Base-by-base conservation (phyloP, 53 echinoderm and acorn worm genomes). In the Arbacia lixula region DNA sequence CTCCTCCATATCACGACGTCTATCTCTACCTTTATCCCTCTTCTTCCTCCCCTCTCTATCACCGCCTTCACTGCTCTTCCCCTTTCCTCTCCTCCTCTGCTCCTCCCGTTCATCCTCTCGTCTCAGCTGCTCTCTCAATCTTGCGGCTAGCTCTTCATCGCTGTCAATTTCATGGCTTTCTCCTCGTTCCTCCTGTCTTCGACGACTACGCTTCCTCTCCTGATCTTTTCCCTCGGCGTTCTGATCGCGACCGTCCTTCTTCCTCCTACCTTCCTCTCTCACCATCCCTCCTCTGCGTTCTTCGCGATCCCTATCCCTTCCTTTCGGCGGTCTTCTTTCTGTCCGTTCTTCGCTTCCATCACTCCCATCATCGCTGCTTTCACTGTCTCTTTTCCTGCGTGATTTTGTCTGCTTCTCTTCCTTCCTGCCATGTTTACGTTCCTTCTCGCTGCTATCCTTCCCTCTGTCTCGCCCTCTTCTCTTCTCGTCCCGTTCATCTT, bases 91-190 rank as follows among this genome's bases (percentile, higher is more conserved):
- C 1, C 36, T 63, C 36, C 17, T 22, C 26, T 26, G 36, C 40
- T 85, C 64, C 55, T 63, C 53, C 51, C 76, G 33, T 52, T 55
- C 64, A 30, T 63, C 64, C 22, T 73, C 84, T 17, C 26, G 73
- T 12, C 56, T 46, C 26, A 57, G 14, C 28, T 84, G 43, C 53
- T 52, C 41, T 63, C 73, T 72, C 32, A 62, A 26, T 16, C 71
- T 21, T 39, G 36, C 36, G 12, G 65, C 75, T 60, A 65, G 32
- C 50, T 84, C 72, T 57, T 88, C 89, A 55, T 84, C 43, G 4
- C 72, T 36, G 49, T 60, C 57, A 30, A 12, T 31, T 49, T 76
- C 51, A 62, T n/a, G 17, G 42, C 65, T 61, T 9, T 10, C 30
- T 53, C 68, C 68, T 77, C 56, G 66, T 16, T 83, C 10, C 24